These are phyloP conservation scores for Sarcophaga subvicina DNA, from an alignment of 2,888 invertebrate genomes.

Conservation along the genomic window DNA sequence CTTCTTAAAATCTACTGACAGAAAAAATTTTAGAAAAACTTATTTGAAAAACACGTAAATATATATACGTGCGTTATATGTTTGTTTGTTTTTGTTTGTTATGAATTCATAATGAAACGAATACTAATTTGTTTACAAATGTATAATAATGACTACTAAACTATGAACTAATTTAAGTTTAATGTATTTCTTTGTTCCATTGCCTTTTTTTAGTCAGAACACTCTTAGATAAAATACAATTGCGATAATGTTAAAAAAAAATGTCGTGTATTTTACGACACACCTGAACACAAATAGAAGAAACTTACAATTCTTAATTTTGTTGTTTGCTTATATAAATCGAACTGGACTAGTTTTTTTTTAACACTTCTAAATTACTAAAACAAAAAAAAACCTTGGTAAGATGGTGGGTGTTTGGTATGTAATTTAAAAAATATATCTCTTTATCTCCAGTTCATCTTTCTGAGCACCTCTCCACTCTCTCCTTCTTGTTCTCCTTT, in stretches of 20 bases:
- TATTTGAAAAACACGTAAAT: conserved; percentile 49
- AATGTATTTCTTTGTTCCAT: conserved; percentile 55
- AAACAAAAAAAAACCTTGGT: conserved; percentile 36
- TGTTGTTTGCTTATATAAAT: conserved; percentile 43
- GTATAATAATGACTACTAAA: conserved; percentile 40
- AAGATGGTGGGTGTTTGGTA: conserved; percentile 37
- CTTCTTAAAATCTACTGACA: conserved; percentile 66
- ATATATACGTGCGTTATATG: conserved; percentile 37
- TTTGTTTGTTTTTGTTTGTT: conserved; percentile 12
- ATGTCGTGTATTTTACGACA: conserved; percentile 26
- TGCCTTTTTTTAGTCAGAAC: conserved; percentile 46
- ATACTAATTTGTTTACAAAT: conserved; percentile 39
- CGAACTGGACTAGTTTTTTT: conserved; percentile 53
- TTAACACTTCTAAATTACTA: conserved; percentile 55
- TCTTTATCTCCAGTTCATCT: conserved; percentile 55
- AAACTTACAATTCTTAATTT: conserved; percentile 55
- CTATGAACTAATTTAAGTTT: conserved; percentile 48
- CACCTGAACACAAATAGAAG: conserved; percentile 33
- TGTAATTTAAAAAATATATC: conserved; percentile 56
- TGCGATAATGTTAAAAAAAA: conserved; percentile 46
- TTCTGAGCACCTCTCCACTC: conserved; percentile 41
- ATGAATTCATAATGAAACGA: conserved; percentile 43
- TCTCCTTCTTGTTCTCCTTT: conserved; percentile 39
- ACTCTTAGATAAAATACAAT: conserved; percentile 31
- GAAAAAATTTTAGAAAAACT: conserved; percentile 41